Evolutionary conservation across 2,888 invertebrate species (phyloP).

Genomic region (Chalcosyrphus nemorum): DNA sequence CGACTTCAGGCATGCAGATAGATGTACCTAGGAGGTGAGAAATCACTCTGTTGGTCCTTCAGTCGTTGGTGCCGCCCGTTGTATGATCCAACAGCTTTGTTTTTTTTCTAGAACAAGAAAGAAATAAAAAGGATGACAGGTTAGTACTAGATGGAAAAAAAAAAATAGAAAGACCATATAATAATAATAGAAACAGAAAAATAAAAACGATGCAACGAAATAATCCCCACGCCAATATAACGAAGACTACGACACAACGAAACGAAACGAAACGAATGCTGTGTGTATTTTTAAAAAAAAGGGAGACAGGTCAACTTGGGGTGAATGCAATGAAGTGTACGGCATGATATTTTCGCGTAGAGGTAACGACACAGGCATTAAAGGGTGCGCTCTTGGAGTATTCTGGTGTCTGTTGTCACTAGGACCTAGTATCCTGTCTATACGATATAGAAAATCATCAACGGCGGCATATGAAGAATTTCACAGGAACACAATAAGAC

Average conservation of each 20-base stretch:
- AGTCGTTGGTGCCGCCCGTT: not conserved
- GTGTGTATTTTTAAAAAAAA: conserved; percentile 45
- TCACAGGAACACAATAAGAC: conserved; percentile 50
- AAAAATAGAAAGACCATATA: conserved; percentile 46
- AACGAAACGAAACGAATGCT: conserved; percentile 7
- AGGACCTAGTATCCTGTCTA: conserved; percentile 13
- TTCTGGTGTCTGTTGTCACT: conserved; percentile 21
- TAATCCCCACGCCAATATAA: conserved; percentile 51
- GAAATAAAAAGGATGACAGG: conserved; percentile 54
- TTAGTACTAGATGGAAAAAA: conserved; percentile 23
- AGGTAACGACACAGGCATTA: conserved; percentile 39
- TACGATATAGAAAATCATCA: conserved; percentile 39
- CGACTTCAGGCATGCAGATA: conserved; percentile 38
- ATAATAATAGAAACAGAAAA: conserved; percentile 52
- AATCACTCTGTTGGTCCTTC: conserved; percentile 34
- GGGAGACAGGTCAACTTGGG: conserved; percentile 66
- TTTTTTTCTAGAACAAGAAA: conserved; percentile 52
- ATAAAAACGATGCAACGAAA: conserved; percentile 30
- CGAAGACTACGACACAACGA: conserved; percentile 28
- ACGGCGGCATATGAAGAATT: conserved; percentile 40
- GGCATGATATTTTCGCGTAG: conserved; percentile 48
- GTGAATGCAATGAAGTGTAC: conserved; percentile 63
- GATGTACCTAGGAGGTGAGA: conserved; percentile 36
- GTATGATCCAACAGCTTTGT: conserved; percentile 22
- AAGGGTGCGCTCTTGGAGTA: conserved; percentile 53